Conservation (phyloP, 2,888 invertebrate genomes). For the Chymomyza amoena region DNA sequence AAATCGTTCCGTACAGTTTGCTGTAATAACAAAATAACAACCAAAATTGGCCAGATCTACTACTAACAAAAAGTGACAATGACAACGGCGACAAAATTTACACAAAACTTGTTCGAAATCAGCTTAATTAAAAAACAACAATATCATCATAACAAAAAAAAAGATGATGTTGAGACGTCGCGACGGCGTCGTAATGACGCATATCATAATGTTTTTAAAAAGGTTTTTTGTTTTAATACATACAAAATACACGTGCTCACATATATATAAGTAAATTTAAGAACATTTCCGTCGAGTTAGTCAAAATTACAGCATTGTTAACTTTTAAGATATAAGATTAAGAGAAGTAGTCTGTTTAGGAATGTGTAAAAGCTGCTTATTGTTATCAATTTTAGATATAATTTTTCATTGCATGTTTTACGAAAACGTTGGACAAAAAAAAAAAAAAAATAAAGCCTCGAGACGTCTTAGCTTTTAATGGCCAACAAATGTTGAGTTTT, state of each 20-base stretch:
- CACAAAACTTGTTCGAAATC: slow-evolving; percentile 3
- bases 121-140: slow-evolving; percentile 31
- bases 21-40: slow-evolving; percentile 34
- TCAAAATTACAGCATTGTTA: slow-evolving; percentile 37
- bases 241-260: no score
- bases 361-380: no score
- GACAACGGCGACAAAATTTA: slow-evolving; percentile 19
- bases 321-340: neutral
- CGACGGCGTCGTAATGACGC: slow-evolving; percentile 2
- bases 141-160: neutral
- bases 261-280: slow-evolving; percentile 7
- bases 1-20: neutral
- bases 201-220: neutral
- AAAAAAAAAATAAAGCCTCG: no score
- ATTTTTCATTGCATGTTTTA: no score
- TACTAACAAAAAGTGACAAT: slow-evolving; percentile 48
- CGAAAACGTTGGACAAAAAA: no score
- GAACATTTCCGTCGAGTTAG: slow-evolving; percentile 61
- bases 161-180: slow-evolving; percentile 8
- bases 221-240: no score
- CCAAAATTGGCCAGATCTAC: slow-evolving; percentile 57
- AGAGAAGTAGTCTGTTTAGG: neutral
- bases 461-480: no score
- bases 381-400: no score
- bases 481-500: no score